Conservation (phyloP, 2,797 vertebrate genomes). For the Gymnoscopelus braueri region DNA sequence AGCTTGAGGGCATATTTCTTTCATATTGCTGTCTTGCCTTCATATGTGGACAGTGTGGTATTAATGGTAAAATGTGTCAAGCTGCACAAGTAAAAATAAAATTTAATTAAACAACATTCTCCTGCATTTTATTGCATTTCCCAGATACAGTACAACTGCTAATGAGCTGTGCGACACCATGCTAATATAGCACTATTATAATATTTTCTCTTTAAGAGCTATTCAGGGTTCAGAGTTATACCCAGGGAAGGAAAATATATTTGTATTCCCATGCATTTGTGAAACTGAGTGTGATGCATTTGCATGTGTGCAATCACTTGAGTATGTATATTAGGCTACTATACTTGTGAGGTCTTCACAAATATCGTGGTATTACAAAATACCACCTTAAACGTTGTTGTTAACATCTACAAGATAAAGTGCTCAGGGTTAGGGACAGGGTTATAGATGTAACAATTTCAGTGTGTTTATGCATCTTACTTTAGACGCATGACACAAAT, state of each 20-base stretch:
- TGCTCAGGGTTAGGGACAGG: constrained; percentile 29
- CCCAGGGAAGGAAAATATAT: constrained; percentile 11
- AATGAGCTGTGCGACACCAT: neutral
- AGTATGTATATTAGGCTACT: neutral
- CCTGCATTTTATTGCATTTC: no score
- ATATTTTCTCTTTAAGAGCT: neutral
- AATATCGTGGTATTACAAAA: constrained; percentile 10
- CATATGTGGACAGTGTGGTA: no score
- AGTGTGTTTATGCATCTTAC: neutral
- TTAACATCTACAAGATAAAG: constrained; percentile 26
- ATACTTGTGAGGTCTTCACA: constrained; percentile 5
- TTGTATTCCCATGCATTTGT: constrained; percentile 8
- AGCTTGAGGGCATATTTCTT: constrained; percentile 21
- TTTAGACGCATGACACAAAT: neutral
- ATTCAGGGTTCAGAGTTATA: constrained; percentile 5
- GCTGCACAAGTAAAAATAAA: neutral
- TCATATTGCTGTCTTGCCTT: no score
- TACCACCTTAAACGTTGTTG: constrained; percentile 5
- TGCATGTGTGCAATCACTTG: neutral
- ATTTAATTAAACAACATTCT: neutral
- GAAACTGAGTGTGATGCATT: neutral
- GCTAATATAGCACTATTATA: constrained; percentile 14
- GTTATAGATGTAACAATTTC: neutral
- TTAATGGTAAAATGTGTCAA: constrained; percentile 13
- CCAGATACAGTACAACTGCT: neutral